phyloP scores from a whole-genome alignment of 1,140 invertebrate species.

The Mya arenaria region DNA sequence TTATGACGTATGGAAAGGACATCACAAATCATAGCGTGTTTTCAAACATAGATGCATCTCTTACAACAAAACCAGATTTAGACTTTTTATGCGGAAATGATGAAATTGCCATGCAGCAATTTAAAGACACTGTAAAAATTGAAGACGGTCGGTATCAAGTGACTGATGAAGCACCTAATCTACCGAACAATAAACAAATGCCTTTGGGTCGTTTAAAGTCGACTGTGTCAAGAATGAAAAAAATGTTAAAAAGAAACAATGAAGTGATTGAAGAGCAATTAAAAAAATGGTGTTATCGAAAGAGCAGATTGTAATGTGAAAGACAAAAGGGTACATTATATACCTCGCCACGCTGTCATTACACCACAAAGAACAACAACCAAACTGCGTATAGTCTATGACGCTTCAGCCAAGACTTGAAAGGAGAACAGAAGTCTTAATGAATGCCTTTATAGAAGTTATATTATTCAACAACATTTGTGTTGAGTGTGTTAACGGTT shows the following conservation, averaged over 20 bases:
- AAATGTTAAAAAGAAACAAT: not conserved
- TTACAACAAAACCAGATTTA: too few species aligned
- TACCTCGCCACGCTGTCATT: not conserved
- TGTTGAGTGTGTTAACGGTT: not conserved
- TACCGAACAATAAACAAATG: too few species aligned
- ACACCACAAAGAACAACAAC: not conserved
- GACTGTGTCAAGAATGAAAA: not conserved
- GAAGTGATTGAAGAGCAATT: not conserved
- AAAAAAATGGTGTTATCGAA: not conserved
- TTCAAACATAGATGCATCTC: too few species aligned
- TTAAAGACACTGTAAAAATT: too few species aligned
- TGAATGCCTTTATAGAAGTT: too few species aligned
- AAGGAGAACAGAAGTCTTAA: not conserved
- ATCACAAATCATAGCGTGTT: too few species aligned
- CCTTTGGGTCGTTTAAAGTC: not conserved
- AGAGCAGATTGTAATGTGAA: not conserved
- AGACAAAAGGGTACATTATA: not conserved
- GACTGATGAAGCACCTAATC: too few species aligned
- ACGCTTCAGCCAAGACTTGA: not conserved
- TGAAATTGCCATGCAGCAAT: too few species aligned
- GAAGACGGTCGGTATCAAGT: too few species aligned
- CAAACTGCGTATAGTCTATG: not conserved
- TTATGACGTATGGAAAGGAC: too few species aligned
- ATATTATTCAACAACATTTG: not conserved
- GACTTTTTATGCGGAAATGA: too few species aligned